phyloP scores from a whole-genome alignment of 2,113 vertebrate genomes.

The Regulus satrapa region DNA sequence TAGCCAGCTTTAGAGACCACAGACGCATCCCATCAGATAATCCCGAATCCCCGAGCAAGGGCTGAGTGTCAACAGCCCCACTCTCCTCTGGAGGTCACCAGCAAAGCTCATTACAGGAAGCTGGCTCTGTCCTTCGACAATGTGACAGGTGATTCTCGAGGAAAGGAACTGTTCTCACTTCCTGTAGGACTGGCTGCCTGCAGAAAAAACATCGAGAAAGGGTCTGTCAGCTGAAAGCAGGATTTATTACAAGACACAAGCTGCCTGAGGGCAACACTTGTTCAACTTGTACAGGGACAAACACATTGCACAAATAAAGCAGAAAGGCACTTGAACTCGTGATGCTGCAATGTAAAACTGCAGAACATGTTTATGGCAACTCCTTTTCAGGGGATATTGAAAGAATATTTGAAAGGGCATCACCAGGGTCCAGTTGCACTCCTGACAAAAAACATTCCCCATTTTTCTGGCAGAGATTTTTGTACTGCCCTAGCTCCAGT shows the following conservation, averaged over 20 bases:
- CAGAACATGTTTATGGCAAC: background rate
- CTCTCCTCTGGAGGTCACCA: background rate
- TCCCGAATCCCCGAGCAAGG: background rate
- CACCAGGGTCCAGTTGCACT: background rate
- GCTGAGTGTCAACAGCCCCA: background rate
- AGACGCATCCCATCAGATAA: conserved; percentile 33
- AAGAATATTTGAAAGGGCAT: background rate
- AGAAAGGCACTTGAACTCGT: conserved; percentile 1
- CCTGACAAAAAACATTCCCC: background rate
- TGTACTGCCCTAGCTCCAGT: background rate
- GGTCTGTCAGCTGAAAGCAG: background rate
- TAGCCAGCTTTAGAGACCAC: background rate
- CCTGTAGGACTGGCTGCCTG: conserved; percentile 82
- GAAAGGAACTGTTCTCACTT: conserved; percentile 79
- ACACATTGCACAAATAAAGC: background rate
- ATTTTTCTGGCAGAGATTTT: background rate
- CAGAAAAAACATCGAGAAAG: conserved; percentile 36
- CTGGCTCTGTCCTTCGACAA: conserved; percentile 36
- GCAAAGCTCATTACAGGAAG: conserved; percentile 78
- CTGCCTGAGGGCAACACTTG: background rate
- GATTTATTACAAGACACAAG: background rate
- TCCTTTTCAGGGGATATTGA: background rate
- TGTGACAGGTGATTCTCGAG: conserved; percentile 13
- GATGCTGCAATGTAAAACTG: background rate
- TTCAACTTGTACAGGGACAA: background rate